Percentiles rank a stretch among this genome's conserved stretches.
phyloP scores from a whole-genome alignment of 2,113 vertebrate species.

The Conger conger region DNA sequence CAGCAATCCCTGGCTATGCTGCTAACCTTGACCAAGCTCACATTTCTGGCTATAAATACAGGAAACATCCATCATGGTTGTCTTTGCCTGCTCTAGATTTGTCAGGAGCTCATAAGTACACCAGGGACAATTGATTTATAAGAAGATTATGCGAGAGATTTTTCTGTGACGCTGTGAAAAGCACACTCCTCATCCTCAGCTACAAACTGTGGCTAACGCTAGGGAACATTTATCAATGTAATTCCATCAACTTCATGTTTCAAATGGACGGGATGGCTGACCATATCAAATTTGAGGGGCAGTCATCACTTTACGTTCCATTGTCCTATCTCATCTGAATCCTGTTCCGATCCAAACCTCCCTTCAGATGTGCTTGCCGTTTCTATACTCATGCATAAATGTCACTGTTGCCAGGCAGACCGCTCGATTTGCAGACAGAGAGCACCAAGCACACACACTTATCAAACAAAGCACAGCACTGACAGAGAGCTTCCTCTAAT shows the following conservation, averaged over 20 bases:
- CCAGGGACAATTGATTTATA: constrained; percentile 21
- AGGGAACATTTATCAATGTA: not conserved
- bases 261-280: not conserved
- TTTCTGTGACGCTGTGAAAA: not conserved
- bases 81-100: constrained; percentile 45
- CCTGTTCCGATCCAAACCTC: not conserved
- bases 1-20: constrained; percentile 10
- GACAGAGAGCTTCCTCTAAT: constrained; percentile 53
- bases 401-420: constrained; percentile 36
- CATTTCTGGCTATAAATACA: constrained; percentile 69
- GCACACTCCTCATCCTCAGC: not conserved
- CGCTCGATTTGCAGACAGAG: constrained; percentile 43
- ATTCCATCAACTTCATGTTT: not conserved
- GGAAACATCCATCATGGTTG: constrained; percentile 55
- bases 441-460: constrained; percentile 57
- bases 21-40: constrained; percentile 47
- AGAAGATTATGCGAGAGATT: constrained; percentile 6
- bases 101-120: constrained; percentile 28
- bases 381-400: not conserved
- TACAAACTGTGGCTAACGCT: not conserved
- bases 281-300: not conserved
- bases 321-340: not conserved
- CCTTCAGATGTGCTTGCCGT: not conserved
- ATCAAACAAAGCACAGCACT: constrained; percentile 53
- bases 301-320: not conserved